Percentiles rank a stretch among this genome's conserved stretches.
Evolutionary conservation across 2,888 invertebrate species (phyloP).

Genomic region (Drosophila antonietae): DNA sequence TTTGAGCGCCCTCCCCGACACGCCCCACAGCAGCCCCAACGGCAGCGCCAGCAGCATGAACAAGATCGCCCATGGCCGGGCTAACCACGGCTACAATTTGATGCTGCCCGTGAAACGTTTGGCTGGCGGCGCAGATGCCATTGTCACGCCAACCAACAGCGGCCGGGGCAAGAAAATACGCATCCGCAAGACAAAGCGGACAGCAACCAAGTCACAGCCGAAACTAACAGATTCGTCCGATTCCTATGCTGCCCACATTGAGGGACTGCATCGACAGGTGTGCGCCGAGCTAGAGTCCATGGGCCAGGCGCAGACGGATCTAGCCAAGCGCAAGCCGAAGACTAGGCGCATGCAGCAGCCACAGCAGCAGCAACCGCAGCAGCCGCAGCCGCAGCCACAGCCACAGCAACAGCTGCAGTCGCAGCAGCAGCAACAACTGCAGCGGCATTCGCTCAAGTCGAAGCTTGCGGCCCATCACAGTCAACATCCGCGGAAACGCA

Average conservation of each 20-base stretch:
- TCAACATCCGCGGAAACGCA: not conserved
- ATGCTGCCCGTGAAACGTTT: slow-evolving; percentile 19
- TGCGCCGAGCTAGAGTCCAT: slow-evolving; percentile 52
- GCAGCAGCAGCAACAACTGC: not conserved
- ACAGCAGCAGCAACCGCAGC: not conserved
- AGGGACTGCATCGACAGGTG: slow-evolving; percentile 62
- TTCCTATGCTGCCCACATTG: slow-evolving; percentile 24
- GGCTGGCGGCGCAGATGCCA: slow-evolving; percentile 32
- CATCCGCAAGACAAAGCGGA: slow-evolving; percentile 8
- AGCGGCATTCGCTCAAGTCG: not conserved
- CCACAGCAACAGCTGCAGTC: not conserved
- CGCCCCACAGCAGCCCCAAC: not conserved
- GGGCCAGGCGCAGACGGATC: not conserved
- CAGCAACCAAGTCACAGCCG: not conserved
- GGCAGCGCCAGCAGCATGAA: slow-evolving; percentile 1
- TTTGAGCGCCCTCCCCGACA: slow-evolving; percentile 8
- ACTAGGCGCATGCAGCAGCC: not conserved
- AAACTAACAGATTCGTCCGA: not conserved
- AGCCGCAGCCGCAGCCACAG: not conserved
- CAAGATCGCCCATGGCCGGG: not conserved
- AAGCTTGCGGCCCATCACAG: not conserved
- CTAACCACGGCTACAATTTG: not conserved
- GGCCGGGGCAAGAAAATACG: slow-evolving; percentile 4
- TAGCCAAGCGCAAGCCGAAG: slow-evolving; percentile 1
- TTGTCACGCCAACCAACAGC: not conserved